Conservation (phyloP, 2,113 vertebrate species). For the Riparia riparia region DNA sequence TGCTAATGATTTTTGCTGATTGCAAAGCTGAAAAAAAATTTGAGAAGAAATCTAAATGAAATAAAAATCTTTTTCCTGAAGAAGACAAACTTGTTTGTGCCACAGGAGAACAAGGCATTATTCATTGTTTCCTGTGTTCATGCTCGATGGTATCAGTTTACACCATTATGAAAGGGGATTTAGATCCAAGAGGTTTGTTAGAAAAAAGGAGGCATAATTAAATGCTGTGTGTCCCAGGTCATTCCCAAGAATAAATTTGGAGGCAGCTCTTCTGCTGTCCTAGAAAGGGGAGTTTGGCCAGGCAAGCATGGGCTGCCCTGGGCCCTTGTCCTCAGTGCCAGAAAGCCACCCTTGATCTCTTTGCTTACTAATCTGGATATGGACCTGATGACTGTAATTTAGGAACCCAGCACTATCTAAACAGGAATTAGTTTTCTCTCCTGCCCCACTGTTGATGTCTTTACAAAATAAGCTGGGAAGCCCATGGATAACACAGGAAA, state of each 20-base stretch:
- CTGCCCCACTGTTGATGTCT: neutral
- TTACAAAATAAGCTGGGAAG: neutral
- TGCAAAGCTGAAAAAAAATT: neutral
- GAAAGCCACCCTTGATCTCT: neutral
- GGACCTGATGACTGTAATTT: neutral
- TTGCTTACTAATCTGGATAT: neutral
- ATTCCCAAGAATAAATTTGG: neutral
- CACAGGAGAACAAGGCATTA: neutral
- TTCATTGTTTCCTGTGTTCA: neutral
- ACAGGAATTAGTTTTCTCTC: neutral
- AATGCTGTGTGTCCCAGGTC: neutral
- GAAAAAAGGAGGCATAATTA: neutral
- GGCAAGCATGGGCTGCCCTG: neutral
- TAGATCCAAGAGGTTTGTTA: neutral
- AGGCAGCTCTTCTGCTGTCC: neutral
- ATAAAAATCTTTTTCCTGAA: neutral
- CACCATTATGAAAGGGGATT: neutral
- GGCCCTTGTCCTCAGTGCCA: neutral
- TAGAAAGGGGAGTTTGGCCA: neutral
- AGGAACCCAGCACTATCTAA: neutral
- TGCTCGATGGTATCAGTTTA: neutral
- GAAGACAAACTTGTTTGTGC: neutral
- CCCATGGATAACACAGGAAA: rapidly evolving
- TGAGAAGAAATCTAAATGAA: neutral
- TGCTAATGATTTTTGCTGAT: neutral